These are phyloP conservation scores for Drosophila hydei DNA, from an alignment of 1,140 invertebrate genomes.

Conservation along the genomic window DNA sequence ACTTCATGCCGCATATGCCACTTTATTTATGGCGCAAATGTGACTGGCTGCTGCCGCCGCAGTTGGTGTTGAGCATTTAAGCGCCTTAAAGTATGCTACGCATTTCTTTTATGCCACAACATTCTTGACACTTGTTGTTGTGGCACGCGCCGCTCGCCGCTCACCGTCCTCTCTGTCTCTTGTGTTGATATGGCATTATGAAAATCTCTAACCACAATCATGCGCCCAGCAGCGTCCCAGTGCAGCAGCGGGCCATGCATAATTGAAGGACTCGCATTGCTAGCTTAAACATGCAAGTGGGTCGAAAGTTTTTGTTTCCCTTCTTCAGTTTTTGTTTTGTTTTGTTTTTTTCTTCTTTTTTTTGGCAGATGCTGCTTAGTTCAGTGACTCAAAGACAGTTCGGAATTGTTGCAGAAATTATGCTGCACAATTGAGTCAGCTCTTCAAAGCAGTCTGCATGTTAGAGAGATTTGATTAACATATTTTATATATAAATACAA, in stretches of 20 bases:
- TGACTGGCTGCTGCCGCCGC: slow-evolving; percentile 18
- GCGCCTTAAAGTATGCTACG: slow-evolving; percentile 71
- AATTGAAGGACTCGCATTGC: slow-evolving; percentile 30
- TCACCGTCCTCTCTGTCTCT: no score
- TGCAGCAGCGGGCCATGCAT: slow-evolving; percentile 19
- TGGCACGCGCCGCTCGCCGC: slow-evolving; percentile 20
- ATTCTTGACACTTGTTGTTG: slow-evolving; percentile 75
- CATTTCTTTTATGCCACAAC: slow-evolving; percentile 45
- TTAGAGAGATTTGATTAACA: background rate
- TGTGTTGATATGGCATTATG: slow-evolving; percentile 40
- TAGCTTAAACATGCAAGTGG: slow-evolving; percentile 45
- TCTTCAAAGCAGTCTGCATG: background rate
- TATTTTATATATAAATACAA: background rate
- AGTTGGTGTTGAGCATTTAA: slow-evolving; percentile 58
- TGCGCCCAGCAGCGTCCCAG: slow-evolving; percentile 4
- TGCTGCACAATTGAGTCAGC: background rate
- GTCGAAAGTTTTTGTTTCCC: slow-evolving; percentile 27
- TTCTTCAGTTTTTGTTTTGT: no score
- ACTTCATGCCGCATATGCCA: slow-evolving; percentile 67
- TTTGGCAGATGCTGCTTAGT: slow-evolving; percentile 3
- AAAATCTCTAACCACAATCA: slow-evolving; percentile 43
- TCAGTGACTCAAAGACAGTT: background rate
- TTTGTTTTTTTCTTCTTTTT: background rate
- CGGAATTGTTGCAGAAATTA: background rate
- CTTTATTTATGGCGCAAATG: slow-evolving; percentile 70